A percentile compares a stretch with the other conserved stretches of the same genome.
Evolutionary conservation across 1,140 invertebrate genomes (phyloP).

Genomic region (Pemphigus obesinymphae): DNA sequence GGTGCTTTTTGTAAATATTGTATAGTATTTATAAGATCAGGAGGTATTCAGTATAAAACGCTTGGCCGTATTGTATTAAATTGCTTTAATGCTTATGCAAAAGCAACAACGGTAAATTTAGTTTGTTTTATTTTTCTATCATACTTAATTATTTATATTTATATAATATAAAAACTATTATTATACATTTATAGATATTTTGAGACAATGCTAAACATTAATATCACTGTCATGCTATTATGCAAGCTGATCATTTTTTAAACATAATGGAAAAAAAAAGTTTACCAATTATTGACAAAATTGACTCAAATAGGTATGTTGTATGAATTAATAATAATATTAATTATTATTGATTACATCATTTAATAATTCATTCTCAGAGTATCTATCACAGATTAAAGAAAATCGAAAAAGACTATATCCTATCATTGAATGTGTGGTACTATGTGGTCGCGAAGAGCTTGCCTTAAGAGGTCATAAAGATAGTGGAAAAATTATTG

Average conservation of each 20-base stretch:
- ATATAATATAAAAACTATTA: too few relatives aligned
- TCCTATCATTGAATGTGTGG: not conserved
- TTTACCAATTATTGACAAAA: not conserved
- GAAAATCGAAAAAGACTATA: not conserved
- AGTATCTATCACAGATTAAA: not conserved
- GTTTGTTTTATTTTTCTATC: too few relatives aligned
- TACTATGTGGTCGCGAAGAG: not conserved
- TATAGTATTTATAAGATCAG: not conserved
- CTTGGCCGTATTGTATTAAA: not conserved
- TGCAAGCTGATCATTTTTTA: not conserved
- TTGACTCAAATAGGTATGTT: not conserved
- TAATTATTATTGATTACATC: not conserved
- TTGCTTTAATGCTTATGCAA: not conserved
- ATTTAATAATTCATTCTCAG: not conserved
- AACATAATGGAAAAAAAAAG: not conserved
- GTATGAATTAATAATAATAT: not conserved
- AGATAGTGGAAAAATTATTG: not conserved
- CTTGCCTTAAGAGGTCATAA: not conserved
- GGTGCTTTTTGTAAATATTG: slow-evolving; percentile 1
- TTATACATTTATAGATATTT: not conserved
- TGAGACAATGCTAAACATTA: not conserved
- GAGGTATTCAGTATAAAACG: not conserved
- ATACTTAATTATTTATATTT: too few relatives aligned
- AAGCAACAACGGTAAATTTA: not conserved
- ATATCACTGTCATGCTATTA: not conserved